A percentile compares a stretch with the other conserved stretches of the same genome.
These are phyloP conservation scores for Columba guinea DNA, from an alignment of 2,797 vertebrate genomes.

Conservation along the genomic window DNA sequence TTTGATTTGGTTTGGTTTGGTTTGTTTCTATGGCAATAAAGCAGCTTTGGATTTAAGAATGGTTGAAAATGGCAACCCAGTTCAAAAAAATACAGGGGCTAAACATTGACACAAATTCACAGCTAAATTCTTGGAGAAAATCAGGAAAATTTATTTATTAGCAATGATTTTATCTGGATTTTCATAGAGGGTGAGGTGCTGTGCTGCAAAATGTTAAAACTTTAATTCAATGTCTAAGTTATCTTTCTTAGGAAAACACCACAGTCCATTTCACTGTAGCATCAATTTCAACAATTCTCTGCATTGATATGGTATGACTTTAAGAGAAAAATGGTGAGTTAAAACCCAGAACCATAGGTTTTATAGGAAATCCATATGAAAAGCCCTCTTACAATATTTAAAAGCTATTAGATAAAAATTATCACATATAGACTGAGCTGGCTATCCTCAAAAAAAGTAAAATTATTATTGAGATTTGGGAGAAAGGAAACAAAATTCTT, in stretches of 20 bases:
- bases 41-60: background rate
- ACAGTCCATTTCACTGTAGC: background rate
- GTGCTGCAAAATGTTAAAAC: background rate
- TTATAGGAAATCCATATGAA: background rate
- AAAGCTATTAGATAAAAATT: background rate
- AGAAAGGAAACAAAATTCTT: background rate
- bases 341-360: background rate
- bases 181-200: background rate
- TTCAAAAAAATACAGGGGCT: background rate
- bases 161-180: background rate
- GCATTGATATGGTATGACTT: background rate
- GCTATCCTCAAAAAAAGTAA: background rate
- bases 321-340: background rate
- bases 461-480: background rate
- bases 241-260: background rate
- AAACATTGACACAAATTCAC: background rate
- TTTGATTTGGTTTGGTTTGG: background rate
- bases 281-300: background rate
- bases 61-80: background rate
- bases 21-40: background rate
- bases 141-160: background rate
- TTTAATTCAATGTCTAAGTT: background rate
- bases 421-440: rapidly evolving
- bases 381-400: background rate
- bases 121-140: background rate